Evolutionary conservation across 2,797 vertebrate genomes (phyloP).

Genomic region (Argentina silus): DNA sequence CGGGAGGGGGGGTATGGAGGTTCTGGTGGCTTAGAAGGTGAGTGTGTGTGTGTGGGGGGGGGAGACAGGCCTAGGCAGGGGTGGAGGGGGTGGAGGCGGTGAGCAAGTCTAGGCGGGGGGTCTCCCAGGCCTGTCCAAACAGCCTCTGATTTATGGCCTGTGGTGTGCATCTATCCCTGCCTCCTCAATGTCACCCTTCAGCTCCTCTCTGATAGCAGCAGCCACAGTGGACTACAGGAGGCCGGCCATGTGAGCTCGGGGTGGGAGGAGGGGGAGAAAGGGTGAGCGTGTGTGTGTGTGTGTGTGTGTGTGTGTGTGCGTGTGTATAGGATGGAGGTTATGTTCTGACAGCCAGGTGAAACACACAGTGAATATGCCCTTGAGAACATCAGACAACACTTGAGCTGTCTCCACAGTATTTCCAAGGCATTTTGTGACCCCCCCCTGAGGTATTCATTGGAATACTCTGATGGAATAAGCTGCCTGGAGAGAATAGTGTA

Average conservation of each 20-base stretch:
- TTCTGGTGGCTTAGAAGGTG: too few species aligned
- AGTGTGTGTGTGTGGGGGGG: neutral
- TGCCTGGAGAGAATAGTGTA: neutral
- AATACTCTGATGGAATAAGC: neutral
- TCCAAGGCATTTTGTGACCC: neutral
- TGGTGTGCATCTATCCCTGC: slow-evolving; percentile 34
- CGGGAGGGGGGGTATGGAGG: too few species aligned
- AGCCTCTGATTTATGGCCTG: slow-evolving; percentile 46
- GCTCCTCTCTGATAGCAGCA: slow-evolving; percentile 36
- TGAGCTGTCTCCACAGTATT: neutral
- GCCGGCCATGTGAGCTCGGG: neutral
- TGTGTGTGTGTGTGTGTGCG: neutral
- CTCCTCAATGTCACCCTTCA: slow-evolving; percentile 42
- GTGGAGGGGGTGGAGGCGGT: neutral
- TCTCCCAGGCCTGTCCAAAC: slow-evolving; percentile 19
- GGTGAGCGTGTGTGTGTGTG: neutral
- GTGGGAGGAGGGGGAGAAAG: slow-evolving; percentile 6
- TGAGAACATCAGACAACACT: neutral
- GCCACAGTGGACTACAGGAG: slow-evolving; percentile 19
- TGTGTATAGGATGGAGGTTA: neutral
- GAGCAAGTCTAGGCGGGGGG: neutral
- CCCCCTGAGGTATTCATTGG: neutral
- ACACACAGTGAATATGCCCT: slow-evolving; percentile 3
- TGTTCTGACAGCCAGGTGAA: neutral
- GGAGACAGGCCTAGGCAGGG: slow-evolving; percentile 8